Percentiles rank a stretch among this genome's conserved stretches.
Evolutionary conservation across 2,888 invertebrate genomes (phyloP).

Genomic region (Mesorhabditis belari): DNA sequence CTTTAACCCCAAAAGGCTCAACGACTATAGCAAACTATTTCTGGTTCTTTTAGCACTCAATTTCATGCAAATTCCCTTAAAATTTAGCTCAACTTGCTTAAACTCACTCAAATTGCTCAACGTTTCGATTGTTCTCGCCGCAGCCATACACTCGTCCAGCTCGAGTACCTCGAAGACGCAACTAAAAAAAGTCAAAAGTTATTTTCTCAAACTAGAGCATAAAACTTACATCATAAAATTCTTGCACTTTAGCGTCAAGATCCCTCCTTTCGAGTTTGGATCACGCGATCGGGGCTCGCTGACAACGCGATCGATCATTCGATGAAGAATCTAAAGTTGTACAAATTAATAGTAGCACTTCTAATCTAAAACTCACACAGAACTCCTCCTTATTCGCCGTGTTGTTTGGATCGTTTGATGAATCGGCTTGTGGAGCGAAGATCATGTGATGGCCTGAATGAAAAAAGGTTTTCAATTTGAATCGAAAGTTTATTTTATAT

Average conservation of each 20-base stretch:
- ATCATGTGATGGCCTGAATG: constrained; percentile 46
- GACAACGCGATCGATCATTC: constrained; percentile 46
- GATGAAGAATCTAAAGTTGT: constrained; percentile 38
- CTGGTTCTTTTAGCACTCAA: too few species aligned
- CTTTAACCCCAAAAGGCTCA: too few species aligned
- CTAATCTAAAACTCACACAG: constrained; percentile 25
- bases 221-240: constrained; percentile 38
- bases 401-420: constrained; percentile 4
- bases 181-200: constrained; percentile 14
- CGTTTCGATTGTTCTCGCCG: constrained; percentile 44
- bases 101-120: constrained; percentile 48
- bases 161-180: constrained; percentile 35
- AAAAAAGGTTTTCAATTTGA: too few species aligned
- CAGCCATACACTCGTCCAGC: constrained; percentile 34
- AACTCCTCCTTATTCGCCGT: constrained; percentile 28
- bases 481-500: too few species aligned
- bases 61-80: too few species aligned
- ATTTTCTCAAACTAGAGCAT: not conserved
- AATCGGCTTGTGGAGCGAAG: constrained; percentile 34
- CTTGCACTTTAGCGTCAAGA: constrained; percentile 44
- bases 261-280: constrained; percentile 20
- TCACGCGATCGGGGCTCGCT: constrained; percentile 34
- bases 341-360: not conserved
- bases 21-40: too few species aligned
- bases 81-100: too few species aligned